Evolutionary conservation across 2,888 invertebrate genomes (phyloP), one percentile per base, ranked within the genome.

Genomic region (Shargacucullia verbasci): DNA sequence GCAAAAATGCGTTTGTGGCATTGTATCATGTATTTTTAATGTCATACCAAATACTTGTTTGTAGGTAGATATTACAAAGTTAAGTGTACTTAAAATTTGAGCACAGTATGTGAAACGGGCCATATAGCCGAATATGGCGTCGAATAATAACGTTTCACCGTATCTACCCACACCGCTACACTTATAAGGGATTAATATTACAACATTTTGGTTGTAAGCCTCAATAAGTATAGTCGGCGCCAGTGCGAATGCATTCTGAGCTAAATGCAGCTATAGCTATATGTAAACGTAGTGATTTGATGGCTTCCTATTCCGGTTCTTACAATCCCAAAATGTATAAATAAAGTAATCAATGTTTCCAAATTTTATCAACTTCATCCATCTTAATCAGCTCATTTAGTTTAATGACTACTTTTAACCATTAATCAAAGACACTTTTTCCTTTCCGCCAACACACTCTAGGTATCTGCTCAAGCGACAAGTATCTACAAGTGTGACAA

Each of bases 151-250:
- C 66, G 75, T 78, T 84, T 85, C 86, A 87, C 85, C 83, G 80
- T 74, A 73, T 80, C 85, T 82, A 82, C 88, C 88, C 82, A 89
- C 90, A 81, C 76, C 50, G 54, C 57, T 9, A 56, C 35, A 75
- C 83, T 82, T 85, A 86, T 78, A 89, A 80, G 87, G 88, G 81
- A 84, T 84, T 81, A 84, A 82, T 81, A 74, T 88, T 85, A 80
- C 86, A 82, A 85, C 77, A 82, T 80, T 76, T 76, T 57, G 47
- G 59, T 55, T 56, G 46, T 49, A 38, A 50, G 33, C 46, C 13
- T 55, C 48, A 65, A 59, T 61, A 66, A 33, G 47, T n/a, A n/a
- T n/a, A n/a, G n/a, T 58, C 58, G 25, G 40, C 38, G 54, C 49
- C 54, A 61, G 47, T 48, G 47, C 31, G 33, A 55, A 56, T 61